Percentiles rank a stretch among this genome's conserved stretches.
phyloP scores from a whole-genome alignment of 1,140 invertebrate genomes.

The Drosophila bocki region DNA sequence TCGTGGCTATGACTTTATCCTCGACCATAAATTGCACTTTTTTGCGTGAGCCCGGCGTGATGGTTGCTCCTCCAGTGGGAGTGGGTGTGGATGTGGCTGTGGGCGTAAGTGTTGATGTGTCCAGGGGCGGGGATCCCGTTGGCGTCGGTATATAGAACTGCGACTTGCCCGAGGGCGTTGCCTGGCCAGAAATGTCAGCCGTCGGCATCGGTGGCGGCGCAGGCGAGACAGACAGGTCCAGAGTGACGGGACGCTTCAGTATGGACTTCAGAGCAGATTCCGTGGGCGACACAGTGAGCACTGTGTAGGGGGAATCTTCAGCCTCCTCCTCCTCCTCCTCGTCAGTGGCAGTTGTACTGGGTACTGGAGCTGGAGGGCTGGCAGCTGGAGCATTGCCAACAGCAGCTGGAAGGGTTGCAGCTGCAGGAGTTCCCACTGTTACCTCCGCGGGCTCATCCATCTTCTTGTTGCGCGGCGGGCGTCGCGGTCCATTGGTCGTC shows the following conservation, averaged over 20 bases:
- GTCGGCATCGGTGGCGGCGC: slow-evolving; percentile 1
- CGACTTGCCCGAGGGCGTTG: slow-evolving; percentile 85
- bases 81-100: slow-evolving; percentile 41
- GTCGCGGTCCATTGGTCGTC: slow-evolving; percentile 59
- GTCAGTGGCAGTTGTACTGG: not conserved
- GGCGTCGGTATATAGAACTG: slow-evolving; percentile 89
- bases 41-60: slow-evolving; percentile 84
- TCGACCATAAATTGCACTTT: slow-evolving; percentile 88
- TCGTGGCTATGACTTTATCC: slow-evolving; percentile 85
- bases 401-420: slow-evolving; percentile 7
- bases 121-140: slow-evolving; percentile 40
- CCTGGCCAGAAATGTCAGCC: slow-evolving; percentile 22
- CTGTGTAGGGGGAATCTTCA: slow-evolving; percentile 44
- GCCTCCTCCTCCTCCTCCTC: slow-evolving; percentile 14
- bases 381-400: not conserved
- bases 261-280: slow-evolving; percentile 87
- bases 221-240: slow-evolving; percentile 44
- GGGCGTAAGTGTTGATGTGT: slow-evolving; percentile 16
- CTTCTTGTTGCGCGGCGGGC: slow-evolving; percentile 82
- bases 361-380: not conserved
- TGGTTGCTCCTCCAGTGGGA: slow-evolving; percentile 14
- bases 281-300: slow-evolving; percentile 73
- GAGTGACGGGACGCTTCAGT: slow-evolving; percentile 87
- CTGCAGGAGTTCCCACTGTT: slow-evolving; percentile 9
- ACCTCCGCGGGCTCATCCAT: slow-evolving; percentile 39